phyloP scores from a whole-genome alignment of 2,888 invertebrate species.

The Phymatocera aterrima region DNA sequence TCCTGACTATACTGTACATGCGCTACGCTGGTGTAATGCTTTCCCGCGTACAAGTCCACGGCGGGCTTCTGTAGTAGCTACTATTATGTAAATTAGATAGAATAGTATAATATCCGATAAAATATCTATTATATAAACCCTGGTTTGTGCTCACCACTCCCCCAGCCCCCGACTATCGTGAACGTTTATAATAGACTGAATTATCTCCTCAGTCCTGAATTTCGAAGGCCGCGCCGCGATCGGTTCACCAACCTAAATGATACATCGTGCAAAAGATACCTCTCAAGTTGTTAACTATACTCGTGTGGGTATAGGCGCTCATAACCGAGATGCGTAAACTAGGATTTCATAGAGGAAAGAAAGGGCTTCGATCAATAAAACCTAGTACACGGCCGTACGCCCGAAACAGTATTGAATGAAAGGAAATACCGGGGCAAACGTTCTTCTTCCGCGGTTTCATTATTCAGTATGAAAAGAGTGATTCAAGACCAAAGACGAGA shows the following conservation, averaged over 20 bases:
- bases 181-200: conserved; percentile 34
- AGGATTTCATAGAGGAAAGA: conserved; percentile 35
- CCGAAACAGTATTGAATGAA: too few relatives aligned
- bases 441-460: too few relatives aligned
- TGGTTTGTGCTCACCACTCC: neutral
- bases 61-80: conserved; percentile 42
- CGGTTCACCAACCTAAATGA: conserved; percentile 16
- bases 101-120: conserved; percentile 58
- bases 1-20: neutral
- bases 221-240: neutral
- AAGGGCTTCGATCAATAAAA: conserved; percentile 37
- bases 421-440: too few relatives aligned
- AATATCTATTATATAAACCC: conserved; percentile 61
- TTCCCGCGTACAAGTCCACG: conserved; percentile 3
- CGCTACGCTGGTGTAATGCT: neutral
- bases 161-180: neutral
- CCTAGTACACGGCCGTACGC: too few relatives aligned
- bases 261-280: conserved; percentile 21
- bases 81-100: conserved; percentile 63
- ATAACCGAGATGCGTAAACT: conserved; percentile 33
- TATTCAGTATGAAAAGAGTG: too few relatives aligned
- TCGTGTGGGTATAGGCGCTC: too few relatives aligned
- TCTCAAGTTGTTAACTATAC: conserved; percentile 2
- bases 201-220: neutral
- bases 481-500: too few relatives aligned